These are phyloP conservation scores for Cotesia congregata DNA, from an alignment of 2,888 invertebrate species.

Conservation along the genomic window DNA sequence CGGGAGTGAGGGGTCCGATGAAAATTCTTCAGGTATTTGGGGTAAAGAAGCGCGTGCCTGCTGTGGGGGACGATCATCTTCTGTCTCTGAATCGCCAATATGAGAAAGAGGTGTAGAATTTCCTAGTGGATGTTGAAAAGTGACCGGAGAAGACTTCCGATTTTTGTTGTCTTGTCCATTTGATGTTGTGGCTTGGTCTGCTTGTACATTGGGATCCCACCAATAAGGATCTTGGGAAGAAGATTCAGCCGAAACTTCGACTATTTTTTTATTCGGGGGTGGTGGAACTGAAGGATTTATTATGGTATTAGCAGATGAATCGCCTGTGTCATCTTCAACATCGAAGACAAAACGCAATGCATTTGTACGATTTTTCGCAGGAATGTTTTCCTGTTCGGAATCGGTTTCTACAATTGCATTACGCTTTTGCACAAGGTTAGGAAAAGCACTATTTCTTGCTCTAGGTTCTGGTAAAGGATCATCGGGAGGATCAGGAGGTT, in stretches of 20 bases:
- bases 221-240: background rate
- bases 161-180: too few species aligned
- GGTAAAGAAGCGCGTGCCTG: background rate
- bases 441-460: slow-evolving; percentile 17
- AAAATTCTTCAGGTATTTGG: background rate
- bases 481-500: background rate
- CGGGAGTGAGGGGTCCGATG: background rate
- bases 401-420: background rate
- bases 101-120: background rate
- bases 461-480: background rate
- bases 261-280: background rate
- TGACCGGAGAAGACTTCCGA: background rate
- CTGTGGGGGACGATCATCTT: background rate
- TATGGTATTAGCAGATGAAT: background rate
- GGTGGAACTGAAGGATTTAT: background rate
- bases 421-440: background rate
- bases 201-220: background rate
- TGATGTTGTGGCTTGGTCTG: background rate
- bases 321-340: background rate
- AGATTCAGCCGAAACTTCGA: background rate
- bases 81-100: background rate
- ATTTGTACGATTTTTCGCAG: background rate
- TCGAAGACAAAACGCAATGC: background rate
- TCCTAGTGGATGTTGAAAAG: slow-evolving; percentile 17
- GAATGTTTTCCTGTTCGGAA: background rate